These are phyloP conservation scores for Parambassis ranga DNA, from an alignment of 2,797 vertebrate genomes.

Conservation along the genomic window DNA sequence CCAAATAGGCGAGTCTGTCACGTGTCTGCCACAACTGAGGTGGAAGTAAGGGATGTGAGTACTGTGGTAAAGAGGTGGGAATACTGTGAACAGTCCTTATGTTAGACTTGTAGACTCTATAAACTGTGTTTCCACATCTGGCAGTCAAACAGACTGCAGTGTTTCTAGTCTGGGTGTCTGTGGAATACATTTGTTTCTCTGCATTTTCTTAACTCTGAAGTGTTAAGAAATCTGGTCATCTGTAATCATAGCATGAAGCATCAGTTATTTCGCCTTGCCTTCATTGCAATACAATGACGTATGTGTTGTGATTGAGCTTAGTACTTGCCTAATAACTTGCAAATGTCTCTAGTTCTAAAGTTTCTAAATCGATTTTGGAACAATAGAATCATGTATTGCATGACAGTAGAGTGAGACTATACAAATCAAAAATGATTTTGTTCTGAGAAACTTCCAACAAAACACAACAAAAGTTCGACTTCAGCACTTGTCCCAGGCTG, in stretches of 20 bases:
- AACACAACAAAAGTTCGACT: background rate
- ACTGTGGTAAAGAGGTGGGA: constrained; percentile 2
- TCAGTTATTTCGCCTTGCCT: too few species aligned
- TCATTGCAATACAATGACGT: too few species aligned
- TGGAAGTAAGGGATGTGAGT: constrained; percentile 17
- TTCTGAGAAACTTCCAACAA: background rate
- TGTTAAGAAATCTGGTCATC: too few species aligned
- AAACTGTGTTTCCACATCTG: background rate
- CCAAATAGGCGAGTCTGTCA: constrained; percentile 16
- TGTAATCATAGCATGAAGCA: too few species aligned
- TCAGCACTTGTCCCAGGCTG: constrained; percentile 7
- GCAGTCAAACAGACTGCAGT: background rate
- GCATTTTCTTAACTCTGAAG: too few species aligned
- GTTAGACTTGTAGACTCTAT: background rate
- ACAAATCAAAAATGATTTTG: background rate
- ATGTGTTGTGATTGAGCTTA: too few species aligned
- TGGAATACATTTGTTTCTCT: too few species aligned
- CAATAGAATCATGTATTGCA: background rate
- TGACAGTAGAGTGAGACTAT: background rate
- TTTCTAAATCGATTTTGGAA: background rate
- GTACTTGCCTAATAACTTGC: too few species aligned
- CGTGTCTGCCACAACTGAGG: constrained; percentile 14
- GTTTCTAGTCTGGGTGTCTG: too few species aligned
- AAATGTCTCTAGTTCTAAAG: too few species aligned
- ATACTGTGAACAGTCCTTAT: background rate